Evolutionary conservation across 2,888 invertebrate genomes (phyloP).

Genomic region (Leucozona laternaria): DNA sequence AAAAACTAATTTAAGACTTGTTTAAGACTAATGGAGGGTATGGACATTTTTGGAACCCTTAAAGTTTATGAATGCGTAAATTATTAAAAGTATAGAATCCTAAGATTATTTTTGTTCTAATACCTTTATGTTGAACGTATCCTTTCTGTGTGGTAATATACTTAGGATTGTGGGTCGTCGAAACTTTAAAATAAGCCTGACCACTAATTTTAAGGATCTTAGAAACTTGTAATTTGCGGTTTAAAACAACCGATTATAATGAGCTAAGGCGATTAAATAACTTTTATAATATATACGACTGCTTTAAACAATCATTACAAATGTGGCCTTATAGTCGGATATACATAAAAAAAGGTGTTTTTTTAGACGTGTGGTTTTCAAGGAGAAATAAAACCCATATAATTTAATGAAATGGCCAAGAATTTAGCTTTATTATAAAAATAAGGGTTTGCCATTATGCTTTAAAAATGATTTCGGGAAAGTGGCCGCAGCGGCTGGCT

Average conservation of each 20-base stretch:
- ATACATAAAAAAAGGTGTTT: too few species aligned
- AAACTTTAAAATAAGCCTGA: background rate
- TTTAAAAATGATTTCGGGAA: too few species aligned
- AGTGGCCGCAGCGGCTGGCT: too few species aligned
- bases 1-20: background rate
- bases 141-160: background rate
- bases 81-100: background rate
- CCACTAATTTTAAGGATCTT: background rate
- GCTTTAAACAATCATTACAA: background rate
- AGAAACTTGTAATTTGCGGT: background rate
- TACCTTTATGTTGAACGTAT: too few species aligned
- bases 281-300: background rate
- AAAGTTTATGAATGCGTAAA: constrained; percentile 8
- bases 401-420: too few species aligned
- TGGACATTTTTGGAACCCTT: background rate
- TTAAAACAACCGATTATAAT: background rate
- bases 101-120: background rate
- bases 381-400: too few species aligned
- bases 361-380: too few species aligned
- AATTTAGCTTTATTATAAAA: too few species aligned
- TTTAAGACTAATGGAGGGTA: constrained; percentile 1
- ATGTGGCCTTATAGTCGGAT: too few species aligned
- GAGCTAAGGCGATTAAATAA: background rate
- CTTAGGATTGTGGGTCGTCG: background rate
- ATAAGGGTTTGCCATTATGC: too few species aligned